A percentile compares a stretch with the other conserved stretches of the same genome.
phyloP scores from a whole-genome alignment of 2,797 vertebrate species.

The Heterohyrax brucei region DNA sequence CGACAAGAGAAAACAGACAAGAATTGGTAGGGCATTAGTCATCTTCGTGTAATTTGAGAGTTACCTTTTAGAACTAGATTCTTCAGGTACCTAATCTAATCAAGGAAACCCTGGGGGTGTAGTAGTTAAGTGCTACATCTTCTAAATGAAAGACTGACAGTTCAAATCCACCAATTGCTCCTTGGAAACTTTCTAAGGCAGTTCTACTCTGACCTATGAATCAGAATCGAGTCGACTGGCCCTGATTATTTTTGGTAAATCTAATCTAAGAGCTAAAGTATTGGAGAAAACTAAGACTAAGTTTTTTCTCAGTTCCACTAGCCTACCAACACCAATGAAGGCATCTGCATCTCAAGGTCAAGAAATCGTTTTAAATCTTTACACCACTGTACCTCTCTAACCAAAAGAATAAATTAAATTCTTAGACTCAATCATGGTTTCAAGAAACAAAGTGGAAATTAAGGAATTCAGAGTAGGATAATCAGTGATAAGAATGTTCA shows the following conservation, averaged over 20 bases:
- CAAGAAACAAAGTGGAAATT: not conserved
- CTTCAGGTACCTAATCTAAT: not conserved
- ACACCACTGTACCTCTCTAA: not conserved
- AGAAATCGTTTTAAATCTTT: not conserved
- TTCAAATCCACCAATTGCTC: no score
- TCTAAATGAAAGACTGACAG: no score
- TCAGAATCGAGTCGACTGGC: no score
- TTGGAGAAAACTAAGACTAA: not conserved
- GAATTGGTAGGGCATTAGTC: not conserved
- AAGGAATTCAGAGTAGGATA: slow-evolving; percentile 35
- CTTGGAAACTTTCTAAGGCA: no score
- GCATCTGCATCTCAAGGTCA: not conserved
- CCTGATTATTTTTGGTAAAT: not conserved
- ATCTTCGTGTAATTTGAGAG: not conserved
- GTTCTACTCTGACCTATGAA: no score
- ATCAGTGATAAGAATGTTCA: slow-evolving; percentile 23
- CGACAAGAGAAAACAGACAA: not conserved
- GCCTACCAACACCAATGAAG: not conserved
- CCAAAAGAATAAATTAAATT: slow-evolving; percentile 63
- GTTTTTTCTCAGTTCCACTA: not conserved
- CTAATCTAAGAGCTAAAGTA: not conserved
- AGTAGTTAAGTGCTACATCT: no score
- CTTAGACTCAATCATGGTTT: slow-evolving; percentile 52
- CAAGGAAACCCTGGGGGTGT: not conserved
- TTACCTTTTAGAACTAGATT: not conserved